Base-by-base conservation (phyloP, 1,140 invertebrate species). In the Drosophila azteca region DNA sequence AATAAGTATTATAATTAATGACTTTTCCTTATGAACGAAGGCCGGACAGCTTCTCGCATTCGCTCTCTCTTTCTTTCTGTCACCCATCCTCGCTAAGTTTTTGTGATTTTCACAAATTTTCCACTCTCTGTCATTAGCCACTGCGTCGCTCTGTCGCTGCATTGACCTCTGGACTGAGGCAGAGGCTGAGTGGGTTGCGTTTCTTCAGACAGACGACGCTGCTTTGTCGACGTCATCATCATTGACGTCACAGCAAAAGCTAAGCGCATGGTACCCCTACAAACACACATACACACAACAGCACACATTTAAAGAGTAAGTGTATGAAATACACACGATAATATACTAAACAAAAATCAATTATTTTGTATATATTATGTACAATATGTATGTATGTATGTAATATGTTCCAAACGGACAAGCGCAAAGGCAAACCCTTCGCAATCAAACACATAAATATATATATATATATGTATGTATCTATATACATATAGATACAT, bases 1-100 rank as follows among this genome's bases (percentile, higher is more conserved):
- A 83, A 78, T 58, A 44, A 64, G 60, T 79, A 58, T 58, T 63
- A 87, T 85, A 77, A 84, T 88, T 82, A 85, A 84, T 85, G 81
- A 52, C 61, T 81, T 74, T 74, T 52, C 58, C 60, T 58, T 49
- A 29, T 51, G 41, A 69, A 17, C 53, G 78, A 84, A 82, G 74
- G 80, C 53, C 65, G 55, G 17, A 39, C 11, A 39, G 35, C 11
- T 13, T 39, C 35, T 13, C 35, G 3, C 35, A 5, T 11, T 39
- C 35, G 11, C 35, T 13, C 35, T 31, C 17, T 35, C 26, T 46
- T 13, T 44, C 15, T 35, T 74, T 55, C 51, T 59, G 44, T n/a
- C 49, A 24, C 35, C 31, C 49, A 24, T 35, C 31, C 24, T 35
- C 15, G 22, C 24, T 46, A 45, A 43, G 49, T 44, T 29, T n/a